These are phyloP conservation scores for Otus sunia DNA, from an alignment of 2,113 vertebrate genomes.

Conservation along the genomic window DNA sequence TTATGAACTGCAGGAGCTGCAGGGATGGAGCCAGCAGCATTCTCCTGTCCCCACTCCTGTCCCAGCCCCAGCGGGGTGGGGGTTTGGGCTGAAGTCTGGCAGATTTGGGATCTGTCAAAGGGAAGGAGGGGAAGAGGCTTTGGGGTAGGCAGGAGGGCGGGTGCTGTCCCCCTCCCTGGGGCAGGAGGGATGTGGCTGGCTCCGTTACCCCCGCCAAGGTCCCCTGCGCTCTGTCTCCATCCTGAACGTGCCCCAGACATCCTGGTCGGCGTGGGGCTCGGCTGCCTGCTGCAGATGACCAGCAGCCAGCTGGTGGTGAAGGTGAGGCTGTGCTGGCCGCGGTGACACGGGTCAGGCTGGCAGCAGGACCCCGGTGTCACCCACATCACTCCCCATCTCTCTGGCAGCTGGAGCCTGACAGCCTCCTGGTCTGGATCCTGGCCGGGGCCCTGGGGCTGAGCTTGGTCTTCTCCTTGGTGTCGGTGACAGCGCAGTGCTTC, in stretches of 20 bases:
- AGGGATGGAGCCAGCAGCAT: not conserved
- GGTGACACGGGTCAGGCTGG: accelerated
- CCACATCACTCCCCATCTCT: accelerated
- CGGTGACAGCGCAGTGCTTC: conserved; percentile 85
- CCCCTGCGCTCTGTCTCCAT: not conserved
- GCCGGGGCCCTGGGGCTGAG: conserved; percentile 87
- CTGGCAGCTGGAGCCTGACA: conserved; percentile 83
- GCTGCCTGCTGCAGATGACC: conserved; percentile 86
- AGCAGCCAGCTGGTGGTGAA: conserved; percentile 71
- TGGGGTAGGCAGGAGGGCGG: not conserved
- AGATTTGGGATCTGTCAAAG: not conserved
- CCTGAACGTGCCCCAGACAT: conserved; percentile 82
- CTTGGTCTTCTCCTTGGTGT: conserved; percentile 86
- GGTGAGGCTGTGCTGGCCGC: conserved; percentile 55
- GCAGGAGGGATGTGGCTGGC: accelerated
- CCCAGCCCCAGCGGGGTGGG: accelerated
- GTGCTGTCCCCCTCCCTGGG: not conserved
- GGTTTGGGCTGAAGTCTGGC: not conserved
- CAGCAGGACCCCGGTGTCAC: accelerated
- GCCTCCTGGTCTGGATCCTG: conserved; percentile 89
- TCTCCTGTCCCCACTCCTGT: not conserved
- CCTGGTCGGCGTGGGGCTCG: conserved; percentile 90
- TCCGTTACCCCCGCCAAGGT: accelerated
- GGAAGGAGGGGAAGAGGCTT: not conserved
- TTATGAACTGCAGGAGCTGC: not conserved